A percentile compares a stretch with the other conserved stretches of the same genome.
phyloP scores from a whole-genome alignment of 2,888 invertebrate species.

The Spatulosminthurus flaviceps region DNA sequence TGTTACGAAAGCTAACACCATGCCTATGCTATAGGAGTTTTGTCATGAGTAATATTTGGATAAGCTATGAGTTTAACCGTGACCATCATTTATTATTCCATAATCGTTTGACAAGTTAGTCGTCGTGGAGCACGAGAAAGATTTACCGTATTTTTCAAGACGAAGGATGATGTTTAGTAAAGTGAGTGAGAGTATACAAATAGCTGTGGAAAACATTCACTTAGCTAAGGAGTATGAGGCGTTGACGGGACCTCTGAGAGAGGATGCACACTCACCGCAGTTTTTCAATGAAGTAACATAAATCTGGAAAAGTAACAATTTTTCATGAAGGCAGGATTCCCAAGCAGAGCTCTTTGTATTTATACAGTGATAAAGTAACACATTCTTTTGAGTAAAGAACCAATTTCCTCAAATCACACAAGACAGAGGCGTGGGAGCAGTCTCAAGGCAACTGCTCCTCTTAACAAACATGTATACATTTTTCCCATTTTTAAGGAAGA shows the following conservation, averaged over 20 bases:
- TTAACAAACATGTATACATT: not conserved
- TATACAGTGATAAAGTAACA: not conserved
- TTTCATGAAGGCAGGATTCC: too few relatives aligned
- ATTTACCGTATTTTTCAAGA: constrained; percentile 2
- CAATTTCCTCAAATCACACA: not conserved
- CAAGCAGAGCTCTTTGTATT: too few relatives aligned
- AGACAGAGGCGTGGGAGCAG: not conserved
- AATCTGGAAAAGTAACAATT: too few relatives aligned
- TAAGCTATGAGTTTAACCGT: not conserved
- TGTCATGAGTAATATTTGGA: not conserved
- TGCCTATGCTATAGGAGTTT: not conserved
- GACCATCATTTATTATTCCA: constrained; percentile 8
- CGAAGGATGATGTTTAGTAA: not conserved
- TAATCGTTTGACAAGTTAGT: not conserved
- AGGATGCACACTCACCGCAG: too few relatives aligned
- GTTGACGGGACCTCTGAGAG: too few relatives aligned
- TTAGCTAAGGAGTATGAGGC: too few relatives aligned
- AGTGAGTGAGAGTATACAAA: not conserved
- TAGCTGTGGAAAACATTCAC: not conserved
- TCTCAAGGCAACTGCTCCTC: too few relatives aligned
- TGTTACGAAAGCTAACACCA: too few relatives aligned
- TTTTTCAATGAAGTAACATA: too few relatives aligned
- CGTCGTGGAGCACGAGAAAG: constrained; percentile 12
- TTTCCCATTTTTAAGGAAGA: constrained; percentile 1
- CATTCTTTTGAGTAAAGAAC: not conserved